Evolutionary conservation across 2,113 vertebrate genomes (phyloP), one percentile per base, ranked within the genome.

Genomic region (Budorcas taxicolor): DNA sequence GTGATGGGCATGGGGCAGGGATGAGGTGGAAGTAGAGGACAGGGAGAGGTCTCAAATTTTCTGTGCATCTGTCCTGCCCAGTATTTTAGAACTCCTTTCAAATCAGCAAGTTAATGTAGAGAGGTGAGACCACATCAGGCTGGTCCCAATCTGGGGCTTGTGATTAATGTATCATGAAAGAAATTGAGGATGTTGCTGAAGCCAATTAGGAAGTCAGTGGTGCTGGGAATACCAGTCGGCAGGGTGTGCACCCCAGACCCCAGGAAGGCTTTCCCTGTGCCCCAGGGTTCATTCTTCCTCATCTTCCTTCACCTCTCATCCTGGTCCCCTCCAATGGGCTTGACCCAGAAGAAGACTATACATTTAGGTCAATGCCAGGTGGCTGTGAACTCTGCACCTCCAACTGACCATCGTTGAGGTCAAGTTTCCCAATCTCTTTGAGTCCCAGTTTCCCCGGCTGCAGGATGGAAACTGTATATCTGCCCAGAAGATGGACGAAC

Each of bases 31-130:
- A 50, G 64, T 3, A 17, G 45, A 93, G 45, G 45, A 55, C 76
- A 95, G 33, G 86, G 55, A 64, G 15, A 95, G 58, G 19, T 27
- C 97, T 97, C 85, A 15, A 40, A 64, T 27, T 82, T 93, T 64
- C 52, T 36, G 4, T 0, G 55, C 47, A 57, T 91, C 85, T 94
- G 86, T 53, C 43, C 89, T 71, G 67, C 87, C 86, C 91, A 47
- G 25, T 87, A 78, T 78, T 90, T 92, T 60, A 84, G 83, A 87
- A 84, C 60, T 95, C 81, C 97, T 97, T 95, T 94, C 94, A 78
- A 88, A 97, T 97, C 64, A 91, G 33, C 5, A 16, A 27, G 53
- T 93, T 97, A 95, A 92, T 82, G 47, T 92, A 90, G 62, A 2
- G 0, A 47, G 81, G 53, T 25, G 1, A 67, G 88, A 64, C 40